Conservation (phyloP, 2,113 vertebrate genomes). For the Neomonachus schauinslandi region DNA sequence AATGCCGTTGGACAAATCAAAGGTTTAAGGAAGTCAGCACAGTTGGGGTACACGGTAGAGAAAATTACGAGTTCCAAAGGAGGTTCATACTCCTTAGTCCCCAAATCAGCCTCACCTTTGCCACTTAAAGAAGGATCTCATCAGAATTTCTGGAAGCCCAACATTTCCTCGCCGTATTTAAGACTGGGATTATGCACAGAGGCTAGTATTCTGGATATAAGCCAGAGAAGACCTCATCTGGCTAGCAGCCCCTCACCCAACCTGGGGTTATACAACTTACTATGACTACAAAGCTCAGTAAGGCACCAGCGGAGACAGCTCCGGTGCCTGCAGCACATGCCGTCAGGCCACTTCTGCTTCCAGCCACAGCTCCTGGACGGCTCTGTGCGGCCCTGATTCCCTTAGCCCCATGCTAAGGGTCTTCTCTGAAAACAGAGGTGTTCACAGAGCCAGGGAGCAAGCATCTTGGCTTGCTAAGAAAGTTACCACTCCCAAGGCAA, state of each 20-base stretch:
- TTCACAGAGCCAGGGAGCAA: background rate
- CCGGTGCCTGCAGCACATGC: background rate
- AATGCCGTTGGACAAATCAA: background rate
- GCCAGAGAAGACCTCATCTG: background rate
- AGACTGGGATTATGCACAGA: background rate
- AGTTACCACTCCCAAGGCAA: background rate
- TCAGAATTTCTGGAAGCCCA: background rate
- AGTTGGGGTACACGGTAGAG: background rate
- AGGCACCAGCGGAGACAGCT: background rate
- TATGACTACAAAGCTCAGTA: background rate
- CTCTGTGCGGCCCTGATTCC: background rate
- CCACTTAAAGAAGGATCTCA: background rate
- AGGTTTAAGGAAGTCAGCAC: background rate
- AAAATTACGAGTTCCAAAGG: background rate
- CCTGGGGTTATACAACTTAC: background rate
- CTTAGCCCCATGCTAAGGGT: accelerated
- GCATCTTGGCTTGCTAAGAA: background rate
- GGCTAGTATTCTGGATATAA: background rate
- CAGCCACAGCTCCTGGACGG: background rate
- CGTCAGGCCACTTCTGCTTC: background rate
- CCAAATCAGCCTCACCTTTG: background rate
- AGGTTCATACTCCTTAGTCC: too few species aligned
- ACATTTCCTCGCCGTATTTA: background rate
- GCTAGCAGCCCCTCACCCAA: background rate
- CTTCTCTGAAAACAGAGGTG: background rate